Evolutionary conservation across 2,797 vertebrate genomes (phyloP), one percentile per base, ranked within the genome.

Genomic region (Novumbra hubbsi): DNA sequence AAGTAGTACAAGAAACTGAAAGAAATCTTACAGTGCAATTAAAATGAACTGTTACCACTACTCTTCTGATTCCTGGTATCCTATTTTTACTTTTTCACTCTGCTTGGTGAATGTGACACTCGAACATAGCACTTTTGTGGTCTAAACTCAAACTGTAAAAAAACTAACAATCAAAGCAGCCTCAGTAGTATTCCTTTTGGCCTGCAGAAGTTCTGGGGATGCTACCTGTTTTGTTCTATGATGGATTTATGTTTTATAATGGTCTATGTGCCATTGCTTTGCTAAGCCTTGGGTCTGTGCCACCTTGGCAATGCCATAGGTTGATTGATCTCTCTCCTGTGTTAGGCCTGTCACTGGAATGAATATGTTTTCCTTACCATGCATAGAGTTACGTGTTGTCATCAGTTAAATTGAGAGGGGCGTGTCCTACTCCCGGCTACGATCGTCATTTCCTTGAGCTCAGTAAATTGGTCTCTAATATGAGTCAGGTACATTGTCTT

Each of bases 361-460:
- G 86, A 87, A 89, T 88, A 87, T 84, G 83, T 86, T 86, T 87
- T 85, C 70, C 78, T 84, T 87, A 81, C 82, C 63, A n/a, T 48
- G 75, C 50, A 80, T 75, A 83, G 79, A 82, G 76, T 84, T 77
- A 78, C 80, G 75, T 79, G 41, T 45, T 45, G 41, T 45, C 41
- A 45, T 45, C 41, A 45, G 41, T 12, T 45, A 12, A 45, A 45
- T 45, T 45, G 41, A 1, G 41, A 45, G 41, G 41, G 41, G 6
- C 9, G 41, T 45, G 1, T 8, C 6, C 41, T 45, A 45, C 41
- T 45, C 41, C 41, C 4, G 41, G 4, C 9, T 45, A 8, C 11
- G 2, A 45, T 1, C 9, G 9, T 45, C 4, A 45, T 45, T 45
- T 45, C 7, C 2, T 45, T 45, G 41, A 45, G 41, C 7, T 1